These are phyloP conservation scores for Agelastica alni DNA, from an alignment of 2,888 invertebrate species.

Conservation along the genomic window DNA sequence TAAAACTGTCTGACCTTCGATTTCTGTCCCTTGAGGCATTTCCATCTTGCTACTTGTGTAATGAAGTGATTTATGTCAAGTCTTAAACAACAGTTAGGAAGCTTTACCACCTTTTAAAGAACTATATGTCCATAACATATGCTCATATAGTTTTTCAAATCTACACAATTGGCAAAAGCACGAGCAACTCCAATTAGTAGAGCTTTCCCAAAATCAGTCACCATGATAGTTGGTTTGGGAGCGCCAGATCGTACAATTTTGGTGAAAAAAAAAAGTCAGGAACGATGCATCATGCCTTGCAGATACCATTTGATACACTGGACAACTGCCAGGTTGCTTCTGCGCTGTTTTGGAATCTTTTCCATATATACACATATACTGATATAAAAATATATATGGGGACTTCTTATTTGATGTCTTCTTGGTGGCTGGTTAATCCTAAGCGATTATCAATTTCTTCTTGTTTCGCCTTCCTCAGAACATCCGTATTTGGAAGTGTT, in stretches of 20 bases:
- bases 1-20: not conserved
- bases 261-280: conserved; percentile 6
- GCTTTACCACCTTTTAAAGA: too few relatives aligned
- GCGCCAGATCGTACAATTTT: not conserved
- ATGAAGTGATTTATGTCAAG: conserved; percentile 1
- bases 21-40: not conserved
- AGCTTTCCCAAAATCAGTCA: conserved; percentile 6
- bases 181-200: conserved; percentile 3
- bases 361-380: conserved; percentile 1
- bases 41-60: conserved; percentile 4
- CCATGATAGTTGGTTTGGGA: not conserved
- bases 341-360: not conserved
- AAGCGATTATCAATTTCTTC: conserved; percentile 4
- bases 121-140: not conserved
- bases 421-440: conserved; percentile 12
- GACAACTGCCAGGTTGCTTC: not conserved
- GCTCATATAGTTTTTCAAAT: conserved; percentile 6
- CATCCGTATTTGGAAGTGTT: conserved; percentile 11
- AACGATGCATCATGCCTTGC: conserved; percentile 11
- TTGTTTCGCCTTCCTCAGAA: conserved; percentile 8
- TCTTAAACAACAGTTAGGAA: not conserved
- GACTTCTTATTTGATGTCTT: too few relatives aligned
- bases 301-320: conserved; percentile 7
- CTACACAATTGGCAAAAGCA: conserved; percentile 11
- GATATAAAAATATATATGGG: not conserved